A percentile compares a stretch with the other conserved stretches of the same genome.
Conservation (phyloP, 2,888 invertebrate species). For the Yponomeuta cagnagella region DNA sequence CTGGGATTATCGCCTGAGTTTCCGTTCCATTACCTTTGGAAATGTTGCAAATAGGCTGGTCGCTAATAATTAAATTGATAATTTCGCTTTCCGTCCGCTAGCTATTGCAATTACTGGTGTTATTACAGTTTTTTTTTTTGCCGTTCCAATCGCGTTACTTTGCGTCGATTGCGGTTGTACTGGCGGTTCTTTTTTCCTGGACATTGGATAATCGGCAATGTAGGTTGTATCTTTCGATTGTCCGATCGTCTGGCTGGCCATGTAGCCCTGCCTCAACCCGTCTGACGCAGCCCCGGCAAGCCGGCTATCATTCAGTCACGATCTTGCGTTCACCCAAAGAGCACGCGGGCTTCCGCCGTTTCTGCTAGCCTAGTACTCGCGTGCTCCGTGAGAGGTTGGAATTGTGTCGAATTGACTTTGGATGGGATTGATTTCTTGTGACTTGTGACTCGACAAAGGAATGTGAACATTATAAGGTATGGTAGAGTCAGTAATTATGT, state of each 20-base stretch:
- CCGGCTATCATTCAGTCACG: background rate
- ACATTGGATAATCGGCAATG: background rate
- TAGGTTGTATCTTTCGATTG: background rate
- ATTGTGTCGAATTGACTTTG: background rate
- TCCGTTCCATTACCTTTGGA: background rate
- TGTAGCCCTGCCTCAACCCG: background rate
- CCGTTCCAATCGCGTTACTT: background rate
- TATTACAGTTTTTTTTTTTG: background rate
- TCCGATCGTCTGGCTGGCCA: background rate
- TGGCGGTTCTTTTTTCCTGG: background rate
- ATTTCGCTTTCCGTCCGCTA: constrained; percentile 17
- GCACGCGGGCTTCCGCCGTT: background rate
- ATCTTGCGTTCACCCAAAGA: background rate
- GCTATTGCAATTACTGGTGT: constrained; percentile 12
- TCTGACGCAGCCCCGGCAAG: background rate
- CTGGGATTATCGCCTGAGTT: background rate
- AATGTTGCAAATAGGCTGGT: constrained; percentile 4
- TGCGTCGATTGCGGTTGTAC: background rate
- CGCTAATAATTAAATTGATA: constrained; percentile 15
- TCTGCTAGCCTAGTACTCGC: background rate
- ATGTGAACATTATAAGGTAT: background rate
- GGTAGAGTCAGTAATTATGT: background rate
- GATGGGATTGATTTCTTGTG: background rate
- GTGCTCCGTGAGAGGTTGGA: background rate
- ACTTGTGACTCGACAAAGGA: background rate